Base-by-base conservation (phyloP, 2,888 invertebrate genomes). In the Poecilobothrus nobilitatus region DNA sequence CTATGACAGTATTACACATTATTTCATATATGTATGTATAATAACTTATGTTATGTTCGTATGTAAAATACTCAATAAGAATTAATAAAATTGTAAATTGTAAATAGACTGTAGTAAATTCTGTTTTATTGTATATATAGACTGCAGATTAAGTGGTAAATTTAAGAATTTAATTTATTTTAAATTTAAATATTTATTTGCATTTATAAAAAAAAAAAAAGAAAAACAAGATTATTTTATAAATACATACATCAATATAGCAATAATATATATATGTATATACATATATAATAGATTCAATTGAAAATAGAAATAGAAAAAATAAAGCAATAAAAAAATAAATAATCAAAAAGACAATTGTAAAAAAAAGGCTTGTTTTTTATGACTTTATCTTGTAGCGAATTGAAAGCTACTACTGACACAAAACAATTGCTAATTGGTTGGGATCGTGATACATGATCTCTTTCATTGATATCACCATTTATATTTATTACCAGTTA, bases 341-440 rank as follows among this genome's bases (percentile, higher is more conserved):
- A 27, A 27, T n/a, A n/a, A n/a, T n/a, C n/a, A n/a, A n/a, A n/a
- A n/a, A n/a, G n/a, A 41, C 15, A 12, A 41, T 15, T 41, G 12
- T 12, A 41, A 41, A 41, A 53, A 53, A 53, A 53, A 53, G 53
- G 53, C 53, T 53, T 53, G 53, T 53, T 53, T 27, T 27, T 27
- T 53, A 53, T 53, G 18, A 18, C 53, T 53, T 53, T 53, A 53
- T 53, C 53, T 53, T 53, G 53, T 53, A 53, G 53, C 53, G 53
- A 53, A 53, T 53, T 53, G 53, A 53, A 53, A 53, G 53, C 53
- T 53, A 53, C 53, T 53, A 53, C 53, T 53, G 53, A 53, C 53
- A 53, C n/a, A 53, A 53, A 53, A 53, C 53, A 53, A 53, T 53
- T 53, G 53, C 53, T 53, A 53, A 53, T 53, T 53, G 53, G 53